Percentiles rank a stretch among this genome's conserved stretches.
Evolutionary conservation across 2,797 vertebrate genomes (phyloP).

Genomic region (Parauchenoglanis ngamensis): DNA sequence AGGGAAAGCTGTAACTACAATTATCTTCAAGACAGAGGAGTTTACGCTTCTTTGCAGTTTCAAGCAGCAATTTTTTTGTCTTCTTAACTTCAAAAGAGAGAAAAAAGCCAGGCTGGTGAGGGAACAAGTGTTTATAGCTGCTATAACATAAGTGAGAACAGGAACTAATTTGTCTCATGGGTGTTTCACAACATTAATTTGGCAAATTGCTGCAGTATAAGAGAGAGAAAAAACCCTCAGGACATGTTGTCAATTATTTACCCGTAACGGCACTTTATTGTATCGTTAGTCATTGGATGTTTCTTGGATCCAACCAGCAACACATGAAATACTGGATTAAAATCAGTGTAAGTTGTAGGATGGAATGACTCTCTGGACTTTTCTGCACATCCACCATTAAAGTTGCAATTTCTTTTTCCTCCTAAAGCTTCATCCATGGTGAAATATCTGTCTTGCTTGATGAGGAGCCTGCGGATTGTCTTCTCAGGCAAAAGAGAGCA

Average conservation of each 20-base stretch:
- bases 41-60: no score
- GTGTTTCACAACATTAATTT: no score
- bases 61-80: background rate
- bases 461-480: conserved; percentile 61
- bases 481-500: conserved; percentile 60
- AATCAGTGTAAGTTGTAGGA: conserved; percentile 2
- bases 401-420: conserved; percentile 14
- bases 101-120: background rate
- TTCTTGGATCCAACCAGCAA: background rate
- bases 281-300: background rate
- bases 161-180: background rate
- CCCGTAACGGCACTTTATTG: background rate
- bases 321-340: conserved; percentile 9
- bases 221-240: background rate
- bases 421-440: background rate
- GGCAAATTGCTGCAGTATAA: background rate
- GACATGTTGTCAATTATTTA: no score
- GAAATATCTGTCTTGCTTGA: conserved; percentile 47
- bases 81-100: background rate
- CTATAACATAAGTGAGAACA: background rate
- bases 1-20: no score
- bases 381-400: conserved; percentile 33
- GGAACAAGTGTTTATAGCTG: background rate
- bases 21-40: no score
- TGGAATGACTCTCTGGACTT: background rate